These are phyloP conservation scores for Autographa pulchrina DNA, from an alignment of 2,888 invertebrate genomes.

Conservation along the genomic window DNA sequence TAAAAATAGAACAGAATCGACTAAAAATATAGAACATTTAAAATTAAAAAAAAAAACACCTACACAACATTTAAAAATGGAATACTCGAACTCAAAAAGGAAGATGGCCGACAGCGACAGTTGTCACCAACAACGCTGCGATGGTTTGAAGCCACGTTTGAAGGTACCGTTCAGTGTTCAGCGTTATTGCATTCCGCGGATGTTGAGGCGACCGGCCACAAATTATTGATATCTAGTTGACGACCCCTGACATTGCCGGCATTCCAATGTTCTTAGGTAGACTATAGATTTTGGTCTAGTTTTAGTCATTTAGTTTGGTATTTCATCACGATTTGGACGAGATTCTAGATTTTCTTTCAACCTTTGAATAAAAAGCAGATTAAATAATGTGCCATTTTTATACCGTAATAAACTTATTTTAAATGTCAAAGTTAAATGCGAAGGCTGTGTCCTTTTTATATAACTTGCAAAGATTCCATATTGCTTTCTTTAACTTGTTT, in stretches of 20 bases:
- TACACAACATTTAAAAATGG: constrained; percentile 8
- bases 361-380: too few species aligned
- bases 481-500: background rate
- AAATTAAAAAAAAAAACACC: background rate
- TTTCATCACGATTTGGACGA: background rate
- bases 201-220: constrained; percentile 41
- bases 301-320: background rate
- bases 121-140: constrained; percentile 24
- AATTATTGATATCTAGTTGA: constrained; percentile 56
- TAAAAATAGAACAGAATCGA: background rate
- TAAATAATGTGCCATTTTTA: too few species aligned
- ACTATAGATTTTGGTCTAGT: constrained; percentile 11
- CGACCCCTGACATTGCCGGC: constrained; percentile 37
- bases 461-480: background rate
- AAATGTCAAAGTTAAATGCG: constrained; percentile 2
- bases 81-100: constrained; percentile 16
- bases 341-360: background rate
- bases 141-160: constrained; percentile 47
- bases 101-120: constrained; percentile 28
- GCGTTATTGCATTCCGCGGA: constrained; percentile 55
- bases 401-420: background rate
- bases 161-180: constrained; percentile 34
- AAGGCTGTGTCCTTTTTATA: background rate
- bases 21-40: background rate
- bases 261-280: constrained; percentile 44